Percentiles rank a stretch among this genome's conserved stretches.
These are phyloP conservation scores for Crax fasciolata DNA, from an alignment of 2,797 vertebrate genomes.

Conservation along the genomic window DNA sequence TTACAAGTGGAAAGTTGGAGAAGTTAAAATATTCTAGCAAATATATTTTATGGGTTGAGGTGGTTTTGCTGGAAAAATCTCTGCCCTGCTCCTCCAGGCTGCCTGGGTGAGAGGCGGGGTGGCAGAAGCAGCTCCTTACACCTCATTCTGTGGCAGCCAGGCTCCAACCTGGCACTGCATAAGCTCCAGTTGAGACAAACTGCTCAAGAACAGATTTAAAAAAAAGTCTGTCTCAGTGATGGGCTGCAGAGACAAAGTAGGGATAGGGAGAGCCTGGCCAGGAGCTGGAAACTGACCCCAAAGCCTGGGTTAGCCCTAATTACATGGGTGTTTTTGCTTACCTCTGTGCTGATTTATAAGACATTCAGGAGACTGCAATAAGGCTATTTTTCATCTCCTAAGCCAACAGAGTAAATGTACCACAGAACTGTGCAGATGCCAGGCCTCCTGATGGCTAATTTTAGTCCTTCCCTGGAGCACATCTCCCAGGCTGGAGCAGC, in stretches of 20 bases:
- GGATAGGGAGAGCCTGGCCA: neutral
- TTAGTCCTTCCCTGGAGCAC: neutral
- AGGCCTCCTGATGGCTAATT: no score
- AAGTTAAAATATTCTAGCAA: neutral
- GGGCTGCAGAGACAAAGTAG: neutral
- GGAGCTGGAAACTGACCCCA: neutral
- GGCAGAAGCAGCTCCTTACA: neutral
- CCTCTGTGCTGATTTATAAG: neutral
- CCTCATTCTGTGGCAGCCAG: neutral
- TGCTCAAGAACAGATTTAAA: neutral
- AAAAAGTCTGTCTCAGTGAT: neutral
- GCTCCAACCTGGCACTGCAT: neutral
- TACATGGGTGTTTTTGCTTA: neutral
- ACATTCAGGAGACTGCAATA: neutral
- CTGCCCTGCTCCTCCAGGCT: rapidly evolving
- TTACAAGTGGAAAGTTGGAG: neutral
- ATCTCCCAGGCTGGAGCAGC: neutral
- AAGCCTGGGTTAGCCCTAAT: neutral
- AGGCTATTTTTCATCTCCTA: neutral
- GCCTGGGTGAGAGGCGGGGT: neutral
- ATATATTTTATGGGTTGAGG: neutral
- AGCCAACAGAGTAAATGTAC: neutral
- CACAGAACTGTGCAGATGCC: neutral
- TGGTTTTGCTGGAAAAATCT: neutral
- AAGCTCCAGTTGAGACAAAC: neutral